phyloP scores from a whole-genome alignment of 2,888 invertebrate species.

The Yponomeuta sedellus region DNA sequence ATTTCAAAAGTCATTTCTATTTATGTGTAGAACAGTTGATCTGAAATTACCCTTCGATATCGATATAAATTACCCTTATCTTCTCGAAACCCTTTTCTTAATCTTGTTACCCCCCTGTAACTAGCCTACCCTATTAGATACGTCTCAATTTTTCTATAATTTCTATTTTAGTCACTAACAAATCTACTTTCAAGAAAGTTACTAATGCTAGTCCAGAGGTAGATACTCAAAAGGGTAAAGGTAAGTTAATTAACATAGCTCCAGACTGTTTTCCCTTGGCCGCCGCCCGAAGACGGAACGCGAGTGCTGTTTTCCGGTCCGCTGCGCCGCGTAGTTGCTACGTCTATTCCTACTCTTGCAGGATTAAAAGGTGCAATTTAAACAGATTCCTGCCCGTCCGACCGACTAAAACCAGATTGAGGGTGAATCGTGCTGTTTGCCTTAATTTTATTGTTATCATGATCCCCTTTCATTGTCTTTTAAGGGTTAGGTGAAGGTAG shows the following conservation, averaged over 20 bases:
- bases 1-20: too few relatives aligned
- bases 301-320: constrained; percentile 37
- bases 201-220: not conserved
- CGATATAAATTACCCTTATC: too few relatives aligned
- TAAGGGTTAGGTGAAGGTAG: not conserved
- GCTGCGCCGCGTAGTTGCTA: constrained; percentile 25
- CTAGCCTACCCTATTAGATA: too few relatives aligned
- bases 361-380: constrained; percentile 45
- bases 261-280: constrained; percentile 26
- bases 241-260: constrained; percentile 35
- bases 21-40: too few relatives aligned
- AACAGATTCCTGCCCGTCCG: constrained; percentile 36
- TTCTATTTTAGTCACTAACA: too few relatives aligned
- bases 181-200: too few relatives aligned
- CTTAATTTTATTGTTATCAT: constrained; percentile 11
- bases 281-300: constrained; percentile 23
- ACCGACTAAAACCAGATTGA: constrained; percentile 28
- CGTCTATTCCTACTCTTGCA: constrained; percentile 27
- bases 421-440: constrained; percentile 24
- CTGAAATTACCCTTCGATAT: too few relatives aligned
- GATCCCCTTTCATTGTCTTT: constrained; percentile 5
- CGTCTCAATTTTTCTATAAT: too few relatives aligned
- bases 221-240: constrained; percentile 17
- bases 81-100: too few relatives aligned
- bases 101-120: too few relatives aligned